Evolutionary conservation across 92 coral and sea anemone genomes (phyloP).

Genomic region (Umimayanthus chanpuru): DNA sequence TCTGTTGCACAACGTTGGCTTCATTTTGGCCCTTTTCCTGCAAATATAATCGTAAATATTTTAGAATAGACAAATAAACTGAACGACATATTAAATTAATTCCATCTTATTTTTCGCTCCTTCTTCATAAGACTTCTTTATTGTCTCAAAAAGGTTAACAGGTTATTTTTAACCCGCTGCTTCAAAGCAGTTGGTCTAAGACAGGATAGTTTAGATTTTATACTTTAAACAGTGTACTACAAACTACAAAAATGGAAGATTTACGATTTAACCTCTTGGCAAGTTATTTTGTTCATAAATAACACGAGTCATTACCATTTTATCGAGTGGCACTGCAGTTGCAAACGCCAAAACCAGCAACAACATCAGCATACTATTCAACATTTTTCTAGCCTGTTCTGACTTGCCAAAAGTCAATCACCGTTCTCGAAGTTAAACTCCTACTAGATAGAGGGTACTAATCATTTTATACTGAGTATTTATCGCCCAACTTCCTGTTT

Average conservation of each 20-base stretch:
- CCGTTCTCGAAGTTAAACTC: neutral
- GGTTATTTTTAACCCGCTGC: neutral
- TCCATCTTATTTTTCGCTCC: neutral
- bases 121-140: neutral
- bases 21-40: neutral
- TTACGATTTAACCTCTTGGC: neutral
- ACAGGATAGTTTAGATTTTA: neutral
- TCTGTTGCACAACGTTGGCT: neutral
- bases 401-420: neutral
- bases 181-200: neutral
- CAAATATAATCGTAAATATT: neutral
- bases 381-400: neutral
- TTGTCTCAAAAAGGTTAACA: neutral
- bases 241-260: neutral
- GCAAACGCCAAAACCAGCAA: neutral
- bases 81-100: neutral
- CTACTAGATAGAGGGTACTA: neutral
- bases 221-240: neutral
- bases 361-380: neutral
- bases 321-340: neutral
- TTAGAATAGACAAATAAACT: neutral
- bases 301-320: neutral
- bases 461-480: neutral
- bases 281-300: no score
- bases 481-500: neutral